Conservation (phyloP, 2,113 vertebrate species). For the Agelaius tricolor region DNA sequence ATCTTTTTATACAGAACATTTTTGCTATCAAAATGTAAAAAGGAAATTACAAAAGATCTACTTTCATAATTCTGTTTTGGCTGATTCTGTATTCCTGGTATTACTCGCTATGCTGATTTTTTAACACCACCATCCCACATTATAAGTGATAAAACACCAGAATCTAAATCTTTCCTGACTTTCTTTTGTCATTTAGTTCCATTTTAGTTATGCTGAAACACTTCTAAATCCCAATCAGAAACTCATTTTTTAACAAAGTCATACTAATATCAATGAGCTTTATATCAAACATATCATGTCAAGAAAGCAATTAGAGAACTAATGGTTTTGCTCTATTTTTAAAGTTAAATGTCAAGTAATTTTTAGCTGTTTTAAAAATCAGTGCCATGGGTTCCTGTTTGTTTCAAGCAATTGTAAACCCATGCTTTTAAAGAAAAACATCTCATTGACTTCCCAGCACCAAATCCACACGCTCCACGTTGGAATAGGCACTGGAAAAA, state of each 20-base stretch:
- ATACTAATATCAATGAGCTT: constrained; percentile 9
- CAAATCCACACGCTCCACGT: neutral
- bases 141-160: neutral
- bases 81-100: neutral
- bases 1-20: neutral
- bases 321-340: neutral
- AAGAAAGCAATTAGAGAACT: neutral
- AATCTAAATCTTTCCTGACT: neutral
- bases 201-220: neutral
- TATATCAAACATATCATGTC: neutral
- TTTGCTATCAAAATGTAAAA: neutral
- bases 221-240: neutral
- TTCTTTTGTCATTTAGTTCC: neutral
- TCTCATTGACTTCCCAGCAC: neutral
- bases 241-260: neutral
- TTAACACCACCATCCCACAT: neutral
- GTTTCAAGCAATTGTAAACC: neutral
- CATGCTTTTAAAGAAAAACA: neutral
- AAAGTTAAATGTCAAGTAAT: neutral
- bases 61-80: neutral
- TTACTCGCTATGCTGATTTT: neutral
- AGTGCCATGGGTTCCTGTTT: neutral
- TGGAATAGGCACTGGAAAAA: neutral
- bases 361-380: neutral
- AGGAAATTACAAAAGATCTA: neutral